Evolutionary conservation across 2,888 invertebrate genomes (phyloP).

Genomic region (Odontothrips loti): DNA sequence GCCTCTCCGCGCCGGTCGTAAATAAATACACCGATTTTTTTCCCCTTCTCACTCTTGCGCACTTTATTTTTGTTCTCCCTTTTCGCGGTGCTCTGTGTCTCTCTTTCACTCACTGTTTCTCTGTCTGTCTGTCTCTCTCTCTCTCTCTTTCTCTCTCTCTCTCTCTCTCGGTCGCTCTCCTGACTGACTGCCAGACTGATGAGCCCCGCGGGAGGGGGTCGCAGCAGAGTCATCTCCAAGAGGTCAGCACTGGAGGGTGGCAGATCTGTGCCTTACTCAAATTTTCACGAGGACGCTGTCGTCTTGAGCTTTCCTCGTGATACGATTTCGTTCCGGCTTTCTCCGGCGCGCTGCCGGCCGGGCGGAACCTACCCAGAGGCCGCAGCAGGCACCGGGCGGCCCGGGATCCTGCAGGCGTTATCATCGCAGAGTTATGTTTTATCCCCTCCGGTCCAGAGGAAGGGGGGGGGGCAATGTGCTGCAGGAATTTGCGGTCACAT

Average conservation of each 20-base stretch:
- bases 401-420: background rate
- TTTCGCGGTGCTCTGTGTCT: background rate
- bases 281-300: background rate
- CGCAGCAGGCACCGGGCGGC: no score
- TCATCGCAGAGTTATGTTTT: slow-evolving; percentile 21
- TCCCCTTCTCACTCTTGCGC: background rate
- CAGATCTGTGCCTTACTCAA: no score
- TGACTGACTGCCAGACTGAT: background rate
- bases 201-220: background rate
- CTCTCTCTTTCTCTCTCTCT: background rate
- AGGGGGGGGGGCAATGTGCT: slow-evolving; percentile 1
- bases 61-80: background rate
- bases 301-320: no score
- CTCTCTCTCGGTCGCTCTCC: no score
- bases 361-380: no score
- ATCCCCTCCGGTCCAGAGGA: background rate
- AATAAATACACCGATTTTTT: slow-evolving; percentile 21
- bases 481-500: slow-evolving; percentile 26
- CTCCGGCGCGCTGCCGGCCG: no score
- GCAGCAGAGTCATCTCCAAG: no score
- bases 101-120: background rate
- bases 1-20: background rate
- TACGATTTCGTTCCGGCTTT: no score
- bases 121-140: background rate
- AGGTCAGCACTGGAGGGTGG: no score